These are phyloP conservation scores for Bursaphelenchus okinawaensis DNA, from an alignment of 2,888 invertebrate genomes.

Conservation along the genomic window DNA sequence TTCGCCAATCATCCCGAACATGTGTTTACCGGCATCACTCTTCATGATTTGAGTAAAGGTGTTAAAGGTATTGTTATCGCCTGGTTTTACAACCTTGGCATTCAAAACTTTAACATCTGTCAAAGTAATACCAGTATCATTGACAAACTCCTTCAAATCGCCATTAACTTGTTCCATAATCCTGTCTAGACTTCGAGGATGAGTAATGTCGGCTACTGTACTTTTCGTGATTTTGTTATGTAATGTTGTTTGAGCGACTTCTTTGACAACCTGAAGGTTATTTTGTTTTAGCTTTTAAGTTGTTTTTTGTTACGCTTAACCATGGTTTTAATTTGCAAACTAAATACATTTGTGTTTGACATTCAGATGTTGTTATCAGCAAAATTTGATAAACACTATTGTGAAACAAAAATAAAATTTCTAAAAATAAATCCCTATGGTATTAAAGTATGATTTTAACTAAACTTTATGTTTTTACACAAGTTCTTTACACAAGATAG, in stretches of 20 bases:
- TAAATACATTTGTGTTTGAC: no score
- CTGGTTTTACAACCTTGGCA: constrained; percentile 43
- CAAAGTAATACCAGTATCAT: constrained; percentile 58
- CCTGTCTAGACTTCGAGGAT: constrained; percentile 27
- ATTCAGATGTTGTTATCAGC: no score
- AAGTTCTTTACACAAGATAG: not conserved
- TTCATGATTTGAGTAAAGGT: constrained; percentile 20
- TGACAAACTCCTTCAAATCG: constrained; percentile 57
- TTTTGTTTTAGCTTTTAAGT: no score
- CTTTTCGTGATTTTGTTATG: constrained; percentile 58
- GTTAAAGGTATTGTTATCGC: constrained; percentile 44
- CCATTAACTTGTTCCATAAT: constrained; percentile 45
- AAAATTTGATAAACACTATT: no score
- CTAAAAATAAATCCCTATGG: no score
- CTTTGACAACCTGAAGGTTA: constrained; percentile 41
- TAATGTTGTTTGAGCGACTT: constrained; percentile 59
- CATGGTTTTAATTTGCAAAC: no score
- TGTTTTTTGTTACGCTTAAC: no score
- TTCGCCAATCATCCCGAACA: constrained; percentile 16
- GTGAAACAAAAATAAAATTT: no score
- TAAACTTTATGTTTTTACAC: not conserved
- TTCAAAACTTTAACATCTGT: constrained; percentile 59
- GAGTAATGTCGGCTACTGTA: constrained; percentile 50
- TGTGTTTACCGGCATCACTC: constrained; percentile 19
- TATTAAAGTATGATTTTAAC: not conserved